Base-by-base conservation (phyloP, 2,888 invertebrate genomes). In the Pardosa pseudoannulata region DNA sequence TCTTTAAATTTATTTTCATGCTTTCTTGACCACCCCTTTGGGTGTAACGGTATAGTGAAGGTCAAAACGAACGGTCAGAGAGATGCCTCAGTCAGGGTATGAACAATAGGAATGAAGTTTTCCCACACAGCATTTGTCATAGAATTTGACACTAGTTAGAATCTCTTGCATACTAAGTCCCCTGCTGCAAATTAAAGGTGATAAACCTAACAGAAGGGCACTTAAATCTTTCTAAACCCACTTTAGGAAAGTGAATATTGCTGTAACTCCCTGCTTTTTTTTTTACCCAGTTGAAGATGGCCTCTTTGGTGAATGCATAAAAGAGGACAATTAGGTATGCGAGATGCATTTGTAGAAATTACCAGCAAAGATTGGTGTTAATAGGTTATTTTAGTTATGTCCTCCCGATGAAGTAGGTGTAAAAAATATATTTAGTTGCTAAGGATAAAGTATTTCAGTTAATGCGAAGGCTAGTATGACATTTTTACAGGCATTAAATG, bases 51-150 rank as follows among this genome's bases (percentile, higher is more conserved):
- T 16, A 13, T 46, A 11, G 9, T 13, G 41, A 46, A 46, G 41
- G 41, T 46, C 41, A 46, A 46, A n/a, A 46, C 16, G 41, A 46
- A 13, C 16, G 41, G 41, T 46, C 41, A 46, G 16, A 9, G 16
- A 2, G 41, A 46, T 46, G 16, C 41, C 9, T 46, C 41, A 46
- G 41, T 16, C 16, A 16, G 1, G 9, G 2, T 13, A 13, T 2
- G 41, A 46, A 46, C 41, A 46, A 46, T 46, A 13, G 41, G 9
- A 13, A 46, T 46, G 41, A 16, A 16, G 9, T 46, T 46, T 9
- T 2, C 16, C 1, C 16, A n/a, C 41, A 16, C 16, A 75, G 27
- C 81, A 81, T 81, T 81, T 81, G 68, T 81, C 81, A 81, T 68
- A 1, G 28, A 23, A 56, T 62, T 39, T 81, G 74, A 81, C 75